Conservation (phyloP, 1,140 invertebrate species). For the Drosophila nikananu region DNA sequence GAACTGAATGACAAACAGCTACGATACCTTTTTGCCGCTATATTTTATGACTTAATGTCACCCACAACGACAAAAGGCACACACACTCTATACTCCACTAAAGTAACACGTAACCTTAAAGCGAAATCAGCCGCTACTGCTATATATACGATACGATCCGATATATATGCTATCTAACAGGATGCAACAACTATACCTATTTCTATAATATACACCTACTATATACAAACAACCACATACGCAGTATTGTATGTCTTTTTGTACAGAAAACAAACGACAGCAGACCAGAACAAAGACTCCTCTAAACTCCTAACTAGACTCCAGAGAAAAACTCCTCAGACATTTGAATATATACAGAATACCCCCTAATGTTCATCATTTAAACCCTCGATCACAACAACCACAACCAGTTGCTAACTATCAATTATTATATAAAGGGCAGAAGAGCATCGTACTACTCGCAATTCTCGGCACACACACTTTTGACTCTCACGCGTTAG, state of each 20-base stretch:
- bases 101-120: constrained; percentile 33
- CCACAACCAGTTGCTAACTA: constrained; percentile 49
- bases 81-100: constrained; percentile 29
- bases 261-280: constrained; percentile 62
- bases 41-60: constrained; percentile 78
- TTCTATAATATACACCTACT: constrained; percentile 61
- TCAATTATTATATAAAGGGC: constrained; percentile 22
- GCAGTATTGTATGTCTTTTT: constrained; percentile 79
- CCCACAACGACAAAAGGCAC: constrained; percentile 51
- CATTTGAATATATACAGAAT: constrained; percentile 12
- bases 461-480: constrained; percentile 72
- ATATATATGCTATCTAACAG: constrained; percentile 24
- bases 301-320: constrained; percentile 66
- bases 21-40: constrained; percentile 80
- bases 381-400: not conserved
- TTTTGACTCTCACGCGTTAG: constrained; percentile 72
- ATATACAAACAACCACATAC: constrained; percentile 80
- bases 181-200: constrained; percentile 61
- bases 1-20: constrained; percentile 67
- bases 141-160: constrained; percentile 36
- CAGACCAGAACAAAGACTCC: constrained; percentile 60
- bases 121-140: constrained; percentile 62
- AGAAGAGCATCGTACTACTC: constrained; percentile 18
- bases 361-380: constrained; percentile 5
- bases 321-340: constrained; percentile 37